phyloP scores from a whole-genome alignment of 2,888 invertebrate genomes.

The Eristalis arbustorum region DNA sequence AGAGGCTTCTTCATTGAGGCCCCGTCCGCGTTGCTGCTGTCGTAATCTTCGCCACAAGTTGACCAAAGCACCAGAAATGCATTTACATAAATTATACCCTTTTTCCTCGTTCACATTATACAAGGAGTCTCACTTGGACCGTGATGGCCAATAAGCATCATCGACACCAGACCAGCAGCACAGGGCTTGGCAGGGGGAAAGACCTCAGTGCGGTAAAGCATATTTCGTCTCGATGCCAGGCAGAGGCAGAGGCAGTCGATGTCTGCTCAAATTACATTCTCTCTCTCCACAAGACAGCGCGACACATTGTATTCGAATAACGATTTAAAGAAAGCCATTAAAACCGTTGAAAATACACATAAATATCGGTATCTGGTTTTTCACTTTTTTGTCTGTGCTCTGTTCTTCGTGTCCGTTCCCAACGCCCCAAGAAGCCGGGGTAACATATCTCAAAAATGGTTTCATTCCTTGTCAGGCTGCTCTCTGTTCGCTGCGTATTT shows the following conservation, averaged over 20 bases:
- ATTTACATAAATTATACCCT: slow-evolving; percentile 78
- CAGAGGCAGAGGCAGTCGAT: not conserved
- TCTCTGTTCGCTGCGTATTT: not conserved
- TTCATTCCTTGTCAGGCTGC: slow-evolving; percentile 14
- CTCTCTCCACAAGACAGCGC: slow-evolving; percentile 32
- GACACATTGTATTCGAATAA: slow-evolving; percentile 67
- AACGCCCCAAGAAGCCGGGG: not conserved
- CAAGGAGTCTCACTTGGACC: not conserved
- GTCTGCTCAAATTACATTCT: slow-evolving; percentile 58
- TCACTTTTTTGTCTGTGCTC: slow-evolving; percentile 11
- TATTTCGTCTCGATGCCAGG: slow-evolving; percentile 4
- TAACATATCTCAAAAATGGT: slow-evolving; percentile 42
- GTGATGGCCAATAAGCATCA: slow-evolving; percentile 1
- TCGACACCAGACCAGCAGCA: slow-evolving; percentile 45
- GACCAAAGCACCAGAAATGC: slow-evolving; percentile 70
- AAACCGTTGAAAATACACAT: slow-evolving; percentile 63
- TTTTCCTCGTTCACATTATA: slow-evolving; percentile 63
- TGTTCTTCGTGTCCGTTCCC: not conserved
- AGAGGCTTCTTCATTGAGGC: not conserved
- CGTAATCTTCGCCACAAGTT: slow-evolving; percentile 65
- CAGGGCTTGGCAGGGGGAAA: slow-evolving; percentile 22
- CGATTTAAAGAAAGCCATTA: slow-evolving; percentile 68
- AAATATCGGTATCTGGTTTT: slow-evolving; percentile 65
- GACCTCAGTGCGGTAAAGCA: slow-evolving; percentile 46
- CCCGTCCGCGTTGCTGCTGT: not conserved